These are phyloP conservation scores for Loripinus fragilis DNA, from an alignment of 2,888 invertebrate species.

Conservation along the genomic window DNA sequence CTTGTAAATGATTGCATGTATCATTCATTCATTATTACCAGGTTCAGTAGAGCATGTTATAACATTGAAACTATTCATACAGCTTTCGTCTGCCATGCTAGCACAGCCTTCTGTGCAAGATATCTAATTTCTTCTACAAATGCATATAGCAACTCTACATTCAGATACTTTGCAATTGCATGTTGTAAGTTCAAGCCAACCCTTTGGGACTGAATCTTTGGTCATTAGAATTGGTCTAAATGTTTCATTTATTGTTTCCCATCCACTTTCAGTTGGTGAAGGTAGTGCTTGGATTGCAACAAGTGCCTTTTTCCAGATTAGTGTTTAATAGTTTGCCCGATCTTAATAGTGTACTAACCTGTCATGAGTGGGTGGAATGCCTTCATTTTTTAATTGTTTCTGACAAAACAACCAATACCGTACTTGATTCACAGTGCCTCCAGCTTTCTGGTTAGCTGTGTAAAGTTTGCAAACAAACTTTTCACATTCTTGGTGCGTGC, in stretches of 20 bases:
- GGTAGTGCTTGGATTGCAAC: not conserved
- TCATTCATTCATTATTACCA: not conserved
- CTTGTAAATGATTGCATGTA: no score
- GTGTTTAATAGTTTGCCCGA: not conserved
- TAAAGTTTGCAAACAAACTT: not conserved
- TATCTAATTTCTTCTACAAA: not conserved
- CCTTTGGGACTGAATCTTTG: not conserved
- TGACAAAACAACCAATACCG: not conserved
- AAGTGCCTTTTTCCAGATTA: constrained; percentile 1
- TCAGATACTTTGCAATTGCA: not conserved
- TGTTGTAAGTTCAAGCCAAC: constrained; percentile 2
- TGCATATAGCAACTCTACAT: not conserved
- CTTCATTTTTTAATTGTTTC: constrained; percentile 1
- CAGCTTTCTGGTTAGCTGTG: not conserved
- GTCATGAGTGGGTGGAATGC: not conserved
- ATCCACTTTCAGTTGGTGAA: not conserved
- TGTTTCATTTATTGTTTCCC: not conserved
- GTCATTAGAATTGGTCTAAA: not conserved
- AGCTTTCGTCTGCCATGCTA: not conserved
- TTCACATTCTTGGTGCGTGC: not conserved
- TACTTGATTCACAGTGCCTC: not conserved
- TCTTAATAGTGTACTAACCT: not conserved
- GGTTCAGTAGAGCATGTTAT: not conserved
- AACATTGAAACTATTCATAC: not conserved
- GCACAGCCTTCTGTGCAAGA: constrained; percentile 6